Evolutionary conservation across 2,113 vertebrate species (phyloP).

Genomic region (Myrmophylax atrothorax): DNA sequence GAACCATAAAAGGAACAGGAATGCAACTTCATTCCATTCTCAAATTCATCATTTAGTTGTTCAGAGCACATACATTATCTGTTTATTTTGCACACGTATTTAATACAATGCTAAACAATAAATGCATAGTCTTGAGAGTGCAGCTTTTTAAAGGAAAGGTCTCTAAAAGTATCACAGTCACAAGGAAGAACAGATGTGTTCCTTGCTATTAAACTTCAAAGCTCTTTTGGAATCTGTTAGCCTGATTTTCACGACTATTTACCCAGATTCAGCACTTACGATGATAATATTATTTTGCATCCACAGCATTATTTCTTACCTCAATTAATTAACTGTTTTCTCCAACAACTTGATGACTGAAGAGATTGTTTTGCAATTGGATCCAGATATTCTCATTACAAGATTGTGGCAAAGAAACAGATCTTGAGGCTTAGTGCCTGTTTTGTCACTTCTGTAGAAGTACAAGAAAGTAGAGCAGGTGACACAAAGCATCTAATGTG

Average conservation of each 20-base stretch:
- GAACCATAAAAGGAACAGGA: conserved; percentile 56
- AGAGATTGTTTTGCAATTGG: background rate
- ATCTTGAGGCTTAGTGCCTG: background rate
- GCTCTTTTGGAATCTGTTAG: background rate
- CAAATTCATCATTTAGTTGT: background rate
- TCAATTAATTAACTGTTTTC: background rate
- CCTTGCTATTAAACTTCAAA: background rate
- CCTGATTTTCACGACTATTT: background rate
- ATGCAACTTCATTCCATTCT: background rate
- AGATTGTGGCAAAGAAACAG: background rate
- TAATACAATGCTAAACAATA: conserved; percentile 27
- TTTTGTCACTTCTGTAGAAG: background rate
- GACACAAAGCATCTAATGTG: background rate
- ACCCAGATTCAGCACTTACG: background rate
- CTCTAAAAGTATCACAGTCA: background rate
- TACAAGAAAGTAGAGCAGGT: background rate
- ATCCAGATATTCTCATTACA: background rate
- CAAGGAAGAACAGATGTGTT: background rate
- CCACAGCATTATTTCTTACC: background rate
- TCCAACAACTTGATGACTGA: background rate
- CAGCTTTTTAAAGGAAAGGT: conserved; percentile 15
- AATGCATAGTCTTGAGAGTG: background rate
- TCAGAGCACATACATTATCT: background rate
- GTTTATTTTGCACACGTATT: conserved; percentile 3
- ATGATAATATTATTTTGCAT: background rate